Conservation (phyloP, 2,888 invertebrate species). For the Shargacucullia verbasci region DNA sequence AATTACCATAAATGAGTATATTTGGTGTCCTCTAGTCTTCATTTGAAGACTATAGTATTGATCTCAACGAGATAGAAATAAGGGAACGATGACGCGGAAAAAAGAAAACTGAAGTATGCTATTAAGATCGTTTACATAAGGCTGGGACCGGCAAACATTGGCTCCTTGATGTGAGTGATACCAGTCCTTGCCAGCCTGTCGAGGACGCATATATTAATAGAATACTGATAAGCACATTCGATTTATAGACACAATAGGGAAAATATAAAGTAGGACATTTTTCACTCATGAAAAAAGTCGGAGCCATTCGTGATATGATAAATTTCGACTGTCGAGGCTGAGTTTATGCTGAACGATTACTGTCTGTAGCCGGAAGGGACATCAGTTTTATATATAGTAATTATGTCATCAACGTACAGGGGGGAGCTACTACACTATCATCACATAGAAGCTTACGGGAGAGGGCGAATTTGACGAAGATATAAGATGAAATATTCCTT, state of each 20-base stretch:
- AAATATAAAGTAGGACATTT: slow-evolving; percentile 12
- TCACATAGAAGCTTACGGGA: too few relatives aligned
- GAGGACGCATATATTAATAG: slow-evolving; percentile 62
- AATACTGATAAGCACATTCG: slow-evolving; percentile 53
- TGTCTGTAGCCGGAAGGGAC: too few relatives aligned
- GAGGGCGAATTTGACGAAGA: too few relatives aligned
- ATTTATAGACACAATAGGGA: slow-evolving; percentile 46
- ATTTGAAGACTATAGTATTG: slow-evolving; percentile 30
- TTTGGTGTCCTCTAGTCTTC: slow-evolving; percentile 11
- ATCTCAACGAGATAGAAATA: slow-evolving; percentile 47
- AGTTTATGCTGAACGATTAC: too few relatives aligned
- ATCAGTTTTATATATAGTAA: too few relatives aligned
- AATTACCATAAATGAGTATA: slow-evolving; percentile 16
- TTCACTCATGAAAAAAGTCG: neutral
- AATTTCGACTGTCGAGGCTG: too few relatives aligned
- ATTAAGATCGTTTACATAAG: slow-evolving; percentile 72
- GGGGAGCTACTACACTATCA: too few relatives aligned
- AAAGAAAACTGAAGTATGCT: slow-evolving; percentile 72
- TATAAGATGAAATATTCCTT: too few relatives aligned
- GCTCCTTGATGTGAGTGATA: slow-evolving; percentile 56
- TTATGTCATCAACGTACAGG: too few relatives aligned
- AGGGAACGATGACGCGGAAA: slow-evolving; percentile 64
- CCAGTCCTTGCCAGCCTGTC: slow-evolving; percentile 43
- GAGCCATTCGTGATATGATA: too few relatives aligned
- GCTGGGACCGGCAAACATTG: slow-evolving; percentile 59